Conservation (phyloP, 1,140 invertebrate species). For the Drosophila guanche region DNA sequence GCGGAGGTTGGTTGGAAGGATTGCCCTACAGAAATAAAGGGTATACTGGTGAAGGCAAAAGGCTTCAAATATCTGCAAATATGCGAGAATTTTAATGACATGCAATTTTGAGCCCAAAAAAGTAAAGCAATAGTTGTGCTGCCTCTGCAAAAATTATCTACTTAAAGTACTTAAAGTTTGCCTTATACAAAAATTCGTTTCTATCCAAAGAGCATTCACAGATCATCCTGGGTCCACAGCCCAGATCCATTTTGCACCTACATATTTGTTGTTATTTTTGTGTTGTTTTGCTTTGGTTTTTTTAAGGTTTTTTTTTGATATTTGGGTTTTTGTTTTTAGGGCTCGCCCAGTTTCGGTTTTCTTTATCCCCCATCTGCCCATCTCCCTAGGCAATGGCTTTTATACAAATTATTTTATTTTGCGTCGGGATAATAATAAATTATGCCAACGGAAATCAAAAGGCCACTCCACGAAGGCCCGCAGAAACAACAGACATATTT, state of each 20-base stretch:
- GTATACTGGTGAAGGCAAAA: conserved; percentile 4
- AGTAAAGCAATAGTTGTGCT: no score
- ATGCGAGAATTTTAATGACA: neutral
- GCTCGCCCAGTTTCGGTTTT: conserved; percentile 4
- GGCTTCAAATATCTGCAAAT: neutral
- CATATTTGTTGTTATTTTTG: conserved; percentile 4
- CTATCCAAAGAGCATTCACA: neutral
- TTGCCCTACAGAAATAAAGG: neutral
- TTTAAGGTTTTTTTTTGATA: conserved; percentile 54
- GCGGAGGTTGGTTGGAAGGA: conserved; percentile 5
- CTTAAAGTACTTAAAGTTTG: no score
- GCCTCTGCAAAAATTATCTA: neutral
- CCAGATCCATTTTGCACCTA: neutral
- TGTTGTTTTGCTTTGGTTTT: conserved; percentile 20
- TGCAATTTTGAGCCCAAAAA: neutral
- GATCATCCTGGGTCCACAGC: neutral
- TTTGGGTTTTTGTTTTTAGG: conserved; percentile 24
- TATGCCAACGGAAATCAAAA: conserved; percentile 72
- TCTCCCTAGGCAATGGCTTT: conserved; percentile 51
- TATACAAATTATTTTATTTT: conserved; percentile 75
- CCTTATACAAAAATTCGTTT: no score
- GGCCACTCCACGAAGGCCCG: conserved; percentile 48
- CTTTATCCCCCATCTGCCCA: neutral
- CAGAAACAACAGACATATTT: conserved; percentile 33
- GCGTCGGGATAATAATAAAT: conserved; percentile 61